phyloP scores from a whole-genome alignment of 2,797 vertebrate genomes.

The Xenopus petersii region DNA sequence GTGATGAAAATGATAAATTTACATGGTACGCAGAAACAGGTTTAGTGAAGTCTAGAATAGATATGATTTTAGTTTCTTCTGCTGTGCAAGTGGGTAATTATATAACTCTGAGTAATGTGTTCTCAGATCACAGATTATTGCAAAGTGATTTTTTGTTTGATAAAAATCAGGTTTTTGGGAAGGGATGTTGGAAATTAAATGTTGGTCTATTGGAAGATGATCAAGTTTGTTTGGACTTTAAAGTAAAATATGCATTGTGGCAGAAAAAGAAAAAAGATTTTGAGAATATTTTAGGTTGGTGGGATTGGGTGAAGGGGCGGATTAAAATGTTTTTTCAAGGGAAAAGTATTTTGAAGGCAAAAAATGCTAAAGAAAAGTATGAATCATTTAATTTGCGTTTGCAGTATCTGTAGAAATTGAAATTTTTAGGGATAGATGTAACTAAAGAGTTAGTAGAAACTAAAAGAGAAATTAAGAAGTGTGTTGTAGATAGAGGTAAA shows the following conservation, averaged over 20 bases:
- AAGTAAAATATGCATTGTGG: neutral
- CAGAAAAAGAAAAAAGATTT: neutral
- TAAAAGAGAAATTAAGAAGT: neutral
- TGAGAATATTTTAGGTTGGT: neutral
- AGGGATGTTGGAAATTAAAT: neutral
- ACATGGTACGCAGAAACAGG: no score
- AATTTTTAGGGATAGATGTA: neutral
- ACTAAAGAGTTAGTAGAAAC: neutral
- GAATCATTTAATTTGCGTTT: neutral
- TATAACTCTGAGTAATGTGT: no score
- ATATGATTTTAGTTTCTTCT: no score
- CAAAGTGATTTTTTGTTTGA: no score
- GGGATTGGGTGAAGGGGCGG: neutral
- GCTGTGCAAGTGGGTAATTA: no score
- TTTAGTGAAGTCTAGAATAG: no score
- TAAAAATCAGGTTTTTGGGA: neutral
- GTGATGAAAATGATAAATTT: no score
- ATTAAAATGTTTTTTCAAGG: neutral
- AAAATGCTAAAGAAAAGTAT: neutral
- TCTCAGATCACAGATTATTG: no score
- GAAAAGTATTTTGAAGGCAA: neutral
- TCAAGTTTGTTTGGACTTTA: neutral
- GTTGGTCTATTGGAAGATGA: neutral
- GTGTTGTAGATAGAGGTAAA: no score
- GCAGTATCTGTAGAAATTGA: neutral